phyloP scores from a whole-genome alignment of 1,140 invertebrate genomes.

The Heterodera carotae region DNA sequence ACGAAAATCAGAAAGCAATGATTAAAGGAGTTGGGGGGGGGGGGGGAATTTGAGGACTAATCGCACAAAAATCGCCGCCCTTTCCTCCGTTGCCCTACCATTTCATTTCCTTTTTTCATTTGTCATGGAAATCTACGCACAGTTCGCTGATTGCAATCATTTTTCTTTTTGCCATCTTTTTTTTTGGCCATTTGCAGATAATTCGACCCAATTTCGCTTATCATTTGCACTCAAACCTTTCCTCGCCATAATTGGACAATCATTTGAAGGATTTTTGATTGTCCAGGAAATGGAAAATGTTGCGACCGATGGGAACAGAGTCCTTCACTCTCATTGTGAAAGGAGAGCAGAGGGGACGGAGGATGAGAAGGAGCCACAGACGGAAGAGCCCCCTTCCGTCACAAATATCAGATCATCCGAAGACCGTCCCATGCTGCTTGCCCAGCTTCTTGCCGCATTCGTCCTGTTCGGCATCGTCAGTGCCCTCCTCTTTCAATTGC shows the following conservation, averaged over 20 bases:
- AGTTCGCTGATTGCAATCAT: not conserved
- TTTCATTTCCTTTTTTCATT: not conserved
- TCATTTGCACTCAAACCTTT: not conserved
- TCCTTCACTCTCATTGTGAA: not conserved
- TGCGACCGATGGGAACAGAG: not conserved
- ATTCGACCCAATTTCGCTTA: not conserved
- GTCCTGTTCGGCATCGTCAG: slow-evolving; percentile 17
- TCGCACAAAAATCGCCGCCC: too few relatives aligned
- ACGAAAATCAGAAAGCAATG: too few relatives aligned
- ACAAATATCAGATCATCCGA: not conserved
- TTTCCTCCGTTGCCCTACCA: not conserved
- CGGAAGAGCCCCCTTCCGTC: not conserved
- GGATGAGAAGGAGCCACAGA: not conserved
- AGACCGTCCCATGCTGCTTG: slow-evolving; percentile 11
- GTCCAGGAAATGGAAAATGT: not conserved
- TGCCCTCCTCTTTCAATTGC: slow-evolving; percentile 17
- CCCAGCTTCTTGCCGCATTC: slow-evolving; percentile 16
- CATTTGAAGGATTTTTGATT: not conserved
- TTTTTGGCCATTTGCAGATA: not conserved
- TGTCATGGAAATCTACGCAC: not conserved
- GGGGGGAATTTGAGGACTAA: too few relatives aligned
- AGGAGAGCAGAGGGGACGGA: not conserved
- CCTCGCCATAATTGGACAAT: not conserved
- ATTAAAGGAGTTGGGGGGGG: not conserved
- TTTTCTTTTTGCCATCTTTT: not conserved